Percentiles rank a stretch among this genome's conserved stretches.
Conservation (phyloP, 2,113 vertebrate genomes). For the Thinocorus orbignyianus region DNA sequence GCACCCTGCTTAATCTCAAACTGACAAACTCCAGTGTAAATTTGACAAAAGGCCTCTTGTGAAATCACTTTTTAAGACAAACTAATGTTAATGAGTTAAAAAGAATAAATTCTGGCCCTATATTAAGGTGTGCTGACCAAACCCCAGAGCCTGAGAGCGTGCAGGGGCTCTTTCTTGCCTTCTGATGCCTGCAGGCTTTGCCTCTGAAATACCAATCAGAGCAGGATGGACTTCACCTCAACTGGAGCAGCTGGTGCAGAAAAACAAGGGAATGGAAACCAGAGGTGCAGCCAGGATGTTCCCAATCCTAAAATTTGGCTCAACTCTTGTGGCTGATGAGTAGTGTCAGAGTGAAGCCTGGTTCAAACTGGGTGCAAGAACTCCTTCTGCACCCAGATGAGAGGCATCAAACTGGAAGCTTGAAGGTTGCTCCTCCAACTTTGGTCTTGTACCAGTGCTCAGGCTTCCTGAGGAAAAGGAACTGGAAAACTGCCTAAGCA, state of each 20-base stretch:
- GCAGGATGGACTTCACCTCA: background rate
- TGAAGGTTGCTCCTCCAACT: background rate
- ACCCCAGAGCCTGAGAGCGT: background rate
- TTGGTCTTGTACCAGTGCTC: background rate
- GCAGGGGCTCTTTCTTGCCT: rapidly evolving
- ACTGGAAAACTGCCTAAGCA: background rate
- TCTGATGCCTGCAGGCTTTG: background rate
- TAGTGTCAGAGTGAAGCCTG: rapidly evolving
- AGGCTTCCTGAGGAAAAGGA: background rate
- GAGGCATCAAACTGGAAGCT: background rate
- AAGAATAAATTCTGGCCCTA: background rate
- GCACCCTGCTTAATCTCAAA: slow-evolving; percentile 9
- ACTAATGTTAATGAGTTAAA: slow-evolving; percentile 37
- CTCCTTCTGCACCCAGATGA: background rate
- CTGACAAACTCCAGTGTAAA: slow-evolving; percentile 30
- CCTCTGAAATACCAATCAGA: background rate
- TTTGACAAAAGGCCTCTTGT: slow-evolving; percentile 61
- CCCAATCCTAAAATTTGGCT: background rate
- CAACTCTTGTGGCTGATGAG: rapidly evolving
- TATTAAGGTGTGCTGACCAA: slow-evolving; percentile 11
- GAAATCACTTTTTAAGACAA: slow-evolving; percentile 48
- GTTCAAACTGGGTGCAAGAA: background rate
- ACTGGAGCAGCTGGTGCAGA: background rate
- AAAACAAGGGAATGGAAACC: background rate
- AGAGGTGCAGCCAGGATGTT: background rate